Percentiles rank a stretch among this genome's conserved stretches.
phyloP scores from a whole-genome alignment of 2,797 vertebrate genomes.

The Mergus octosetaceus region DNA sequence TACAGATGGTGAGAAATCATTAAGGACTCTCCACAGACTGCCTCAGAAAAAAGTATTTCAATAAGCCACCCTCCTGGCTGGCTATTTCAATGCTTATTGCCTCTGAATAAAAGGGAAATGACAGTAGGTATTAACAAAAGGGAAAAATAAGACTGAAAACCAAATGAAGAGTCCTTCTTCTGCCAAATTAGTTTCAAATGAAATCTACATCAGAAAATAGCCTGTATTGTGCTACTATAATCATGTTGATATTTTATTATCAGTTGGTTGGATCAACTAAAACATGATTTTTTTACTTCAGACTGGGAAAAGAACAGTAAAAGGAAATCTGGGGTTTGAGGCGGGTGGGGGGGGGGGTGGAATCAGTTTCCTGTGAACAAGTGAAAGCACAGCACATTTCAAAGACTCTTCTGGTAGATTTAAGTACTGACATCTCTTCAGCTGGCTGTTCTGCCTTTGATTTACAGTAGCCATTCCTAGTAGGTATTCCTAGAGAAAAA shows the following conservation, averaged over 20 bases:
- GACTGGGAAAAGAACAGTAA: not conserved
- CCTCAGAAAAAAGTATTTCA: not conserved
- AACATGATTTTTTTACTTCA: not conserved
- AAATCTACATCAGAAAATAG: not conserved
- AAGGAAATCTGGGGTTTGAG: not conserved
- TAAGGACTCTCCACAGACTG: not conserved
- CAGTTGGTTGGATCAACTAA: not conserved
- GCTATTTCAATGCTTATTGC: not conserved
- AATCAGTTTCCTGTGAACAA: not conserved
- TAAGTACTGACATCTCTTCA: not conserved
- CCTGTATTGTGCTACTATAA: not conserved
- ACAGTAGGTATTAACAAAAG: not conserved
- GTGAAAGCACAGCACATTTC: not conserved
- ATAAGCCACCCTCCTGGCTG: not conserved
- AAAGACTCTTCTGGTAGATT: not conserved
- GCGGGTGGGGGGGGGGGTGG: accelerated
- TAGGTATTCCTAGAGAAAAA: not conserved
- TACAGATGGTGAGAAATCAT: not conserved
- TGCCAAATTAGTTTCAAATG: not conserved
- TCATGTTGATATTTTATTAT: not conserved
- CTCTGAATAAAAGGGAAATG: not conserved
- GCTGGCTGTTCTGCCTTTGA: not conserved
- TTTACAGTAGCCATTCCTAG: not conserved
- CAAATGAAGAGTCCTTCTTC: not conserved
- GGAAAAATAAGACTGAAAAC: not conserved